phyloP scores from a whole-genome alignment of 92 coral and sea anemone species.

The Porites cylindrica region DNA sequence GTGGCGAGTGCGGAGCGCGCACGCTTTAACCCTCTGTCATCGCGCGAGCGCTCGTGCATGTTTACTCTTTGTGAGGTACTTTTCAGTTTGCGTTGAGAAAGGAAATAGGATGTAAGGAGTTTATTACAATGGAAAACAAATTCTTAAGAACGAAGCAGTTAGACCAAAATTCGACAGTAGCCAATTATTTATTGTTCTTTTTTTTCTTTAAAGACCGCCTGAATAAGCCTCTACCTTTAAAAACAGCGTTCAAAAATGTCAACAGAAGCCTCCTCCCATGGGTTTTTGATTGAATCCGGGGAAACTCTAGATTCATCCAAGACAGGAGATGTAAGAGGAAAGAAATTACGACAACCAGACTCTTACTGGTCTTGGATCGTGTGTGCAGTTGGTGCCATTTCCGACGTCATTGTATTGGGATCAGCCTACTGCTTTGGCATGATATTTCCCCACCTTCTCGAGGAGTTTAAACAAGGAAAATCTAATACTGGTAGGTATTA shows the following conservation, averaged over 20 bases:
- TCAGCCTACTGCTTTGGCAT: slow-evolving; percentile 43
- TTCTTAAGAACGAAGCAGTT: too few species aligned
- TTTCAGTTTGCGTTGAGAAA: too few species aligned
- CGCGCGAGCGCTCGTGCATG: too few species aligned
- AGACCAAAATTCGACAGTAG: too few species aligned
- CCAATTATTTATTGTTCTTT: too few species aligned
- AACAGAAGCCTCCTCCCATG: not conserved
- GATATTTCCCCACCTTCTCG: slow-evolving; percentile 47
- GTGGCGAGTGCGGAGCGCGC: too few species aligned
- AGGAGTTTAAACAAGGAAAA: slow-evolving; percentile 56
- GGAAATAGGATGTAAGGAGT: too few species aligned
- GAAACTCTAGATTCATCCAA: not conserved
- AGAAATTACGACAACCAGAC: slow-evolving; percentile 33
- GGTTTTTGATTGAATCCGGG: not conserved
- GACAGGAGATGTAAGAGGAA: not conserved
- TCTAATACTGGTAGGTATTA: slow-evolving; percentile 58
- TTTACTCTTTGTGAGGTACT: too few species aligned
- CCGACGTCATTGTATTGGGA: slow-evolving; percentile 36
- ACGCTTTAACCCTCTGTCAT: too few species aligned
- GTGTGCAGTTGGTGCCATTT: slow-evolving; percentile 44
- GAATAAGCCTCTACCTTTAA: not conserved
- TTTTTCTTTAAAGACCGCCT: not conserved
- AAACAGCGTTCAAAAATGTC: not conserved
- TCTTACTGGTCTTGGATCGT: slow-evolving; percentile 61
- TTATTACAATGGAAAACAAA: too few species aligned